Base-by-base conservation (phyloP, 2,797 vertebrate species). In the Octomys mimax region DNA sequence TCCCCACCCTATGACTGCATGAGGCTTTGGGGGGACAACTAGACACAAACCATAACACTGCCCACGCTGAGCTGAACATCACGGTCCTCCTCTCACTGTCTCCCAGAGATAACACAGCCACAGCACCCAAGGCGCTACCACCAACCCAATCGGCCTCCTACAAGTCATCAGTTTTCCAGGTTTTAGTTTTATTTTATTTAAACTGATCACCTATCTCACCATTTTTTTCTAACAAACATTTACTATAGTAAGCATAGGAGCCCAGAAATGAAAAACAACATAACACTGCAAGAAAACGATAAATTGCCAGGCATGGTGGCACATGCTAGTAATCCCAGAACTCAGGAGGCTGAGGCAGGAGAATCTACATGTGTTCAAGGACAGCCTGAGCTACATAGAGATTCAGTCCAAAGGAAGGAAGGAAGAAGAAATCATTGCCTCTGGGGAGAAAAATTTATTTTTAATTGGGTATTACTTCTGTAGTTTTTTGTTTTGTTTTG, bases 211-310 rank as follows among this genome's bases (percentile, higher is more conserved):
- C 83, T 84, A 52, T 28, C 71, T 36, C 49, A 26, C 8, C 39
- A 89, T 31, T 36, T 66, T 31, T 42, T 66, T 92, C 66, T 83
- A 96, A 66, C 9, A 84, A 68, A 77, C 2, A 75, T 54, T 94
- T 71, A 91, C 16, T 62, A 4, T 66, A 19, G n/a, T 62, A 64
- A 39, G 54, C 42, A 78, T 0, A 90, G 9, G 33, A 5, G 28
- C 4, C 71, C 71, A 94, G 39, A 80, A 87, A 86, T 42, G 11
- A 84, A 79, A 91, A 14, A 77, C 26, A 73, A 82, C 7, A 83
- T 2, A 46, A 18, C 21, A 1, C 19, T 83, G n/a, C 0, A 89
- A 84, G 16, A 79, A 93, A 87, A 93, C 83, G 36, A 18, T 68
- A 68, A 68, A 68, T 18, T 68, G 14, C 64, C 31, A 68, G 31